Evolutionary conservation across 1,140 invertebrate genomes (phyloP).

Genomic region (Geopemphigus sp.): DNA sequence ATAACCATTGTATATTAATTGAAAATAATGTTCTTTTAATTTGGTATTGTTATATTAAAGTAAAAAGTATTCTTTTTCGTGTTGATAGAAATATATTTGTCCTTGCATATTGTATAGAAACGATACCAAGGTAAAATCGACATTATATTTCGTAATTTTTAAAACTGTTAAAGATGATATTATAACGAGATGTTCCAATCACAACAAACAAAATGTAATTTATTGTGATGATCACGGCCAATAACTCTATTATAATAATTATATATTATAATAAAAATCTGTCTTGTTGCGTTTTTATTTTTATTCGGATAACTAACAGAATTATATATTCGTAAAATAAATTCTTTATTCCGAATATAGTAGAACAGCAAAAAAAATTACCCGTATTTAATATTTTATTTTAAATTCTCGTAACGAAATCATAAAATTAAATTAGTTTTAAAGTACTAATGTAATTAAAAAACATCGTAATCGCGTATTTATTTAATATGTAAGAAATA

Average conservation of each 20-base stretch:
- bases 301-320: not conserved
- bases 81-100: not conserved
- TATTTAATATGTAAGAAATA: not conserved
- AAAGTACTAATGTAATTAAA: too few relatives aligned
- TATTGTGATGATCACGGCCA: too few relatives aligned
- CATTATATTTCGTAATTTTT: not conserved
- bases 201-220: not conserved
- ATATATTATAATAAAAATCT: not conserved
- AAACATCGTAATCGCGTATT: not conserved
- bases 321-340: not conserved
- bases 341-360: not conserved
- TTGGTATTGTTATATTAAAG: not conserved
- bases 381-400: too few relatives aligned
- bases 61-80: not conserved
- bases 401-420: too few relatives aligned
- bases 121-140: conserved; percentile 19
- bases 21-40: not conserved
- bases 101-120: conserved; percentile 1
- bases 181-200: not conserved
- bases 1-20: not conserved
- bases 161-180: not conserved
- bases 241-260: too few relatives aligned
- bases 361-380: too few relatives aligned
- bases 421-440: too few relatives aligned
- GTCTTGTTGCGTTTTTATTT: not conserved